These are phyloP conservation scores for Amphiprion ocellaris DNA, from an alignment of 2,113 vertebrate genomes.

Conservation along the genomic window DNA sequence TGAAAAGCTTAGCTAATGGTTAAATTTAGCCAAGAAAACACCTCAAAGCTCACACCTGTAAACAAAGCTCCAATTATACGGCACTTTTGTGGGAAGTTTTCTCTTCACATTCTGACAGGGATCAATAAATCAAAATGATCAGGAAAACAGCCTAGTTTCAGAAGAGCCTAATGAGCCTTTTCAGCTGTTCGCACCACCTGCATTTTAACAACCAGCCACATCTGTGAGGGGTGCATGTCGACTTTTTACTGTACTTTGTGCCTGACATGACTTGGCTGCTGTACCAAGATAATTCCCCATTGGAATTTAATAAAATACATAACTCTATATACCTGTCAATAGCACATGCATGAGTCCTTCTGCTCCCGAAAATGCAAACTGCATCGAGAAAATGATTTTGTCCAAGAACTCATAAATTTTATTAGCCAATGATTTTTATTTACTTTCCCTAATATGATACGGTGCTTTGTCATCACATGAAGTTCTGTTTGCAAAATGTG, in stretches of 20 bases:
- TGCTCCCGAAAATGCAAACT: too few relatives aligned
- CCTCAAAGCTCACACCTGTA: conserved; percentile 19
- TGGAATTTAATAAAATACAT: too few relatives aligned
- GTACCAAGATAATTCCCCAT: not conserved
- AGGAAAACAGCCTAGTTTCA: not conserved
- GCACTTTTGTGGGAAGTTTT: not conserved
- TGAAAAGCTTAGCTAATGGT: conserved; percentile 16
- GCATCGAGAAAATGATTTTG: too few relatives aligned
- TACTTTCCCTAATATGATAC: too few relatives aligned
- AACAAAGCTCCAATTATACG: not conserved
- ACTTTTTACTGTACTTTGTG: not conserved
- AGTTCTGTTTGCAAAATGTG: too few relatives aligned
- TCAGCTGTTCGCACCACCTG: not conserved
- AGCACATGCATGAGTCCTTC: too few relatives aligned
- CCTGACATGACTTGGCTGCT: not conserved
- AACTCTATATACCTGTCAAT: too few relatives aligned
- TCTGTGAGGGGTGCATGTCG: not conserved
- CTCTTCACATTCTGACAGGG: not conserved
- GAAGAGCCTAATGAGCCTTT: not conserved
- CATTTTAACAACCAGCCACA: not conserved
- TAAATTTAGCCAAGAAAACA: conserved; percentile 43
- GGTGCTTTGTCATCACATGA: too few relatives aligned
- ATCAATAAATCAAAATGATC: not conserved
- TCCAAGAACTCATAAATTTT: too few relatives aligned
- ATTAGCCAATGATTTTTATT: too few relatives aligned